Evolutionary conservation across 2,113 vertebrate genomes (phyloP), one percentile per base, ranked within the genome.

Genomic region (Machaerirhynchus nigripectus): DNA sequence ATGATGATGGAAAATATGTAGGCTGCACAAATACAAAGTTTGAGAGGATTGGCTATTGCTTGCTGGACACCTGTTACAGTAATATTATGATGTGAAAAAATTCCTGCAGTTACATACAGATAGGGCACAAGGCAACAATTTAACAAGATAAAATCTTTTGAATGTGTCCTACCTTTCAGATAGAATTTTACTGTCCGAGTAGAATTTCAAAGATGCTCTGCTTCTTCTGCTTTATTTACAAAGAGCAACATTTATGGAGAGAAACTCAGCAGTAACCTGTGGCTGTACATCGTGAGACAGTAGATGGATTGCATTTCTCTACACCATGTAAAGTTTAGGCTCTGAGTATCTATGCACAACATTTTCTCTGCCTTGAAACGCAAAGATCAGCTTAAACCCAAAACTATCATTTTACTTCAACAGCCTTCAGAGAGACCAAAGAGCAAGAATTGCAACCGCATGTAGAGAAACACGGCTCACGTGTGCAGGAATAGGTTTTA

Each of bases 111-210:
- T 80, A 55, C n/a, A 82, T 39, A 44, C 15, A 68, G 69, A 80
- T 27, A 78, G 61, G 49, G 60, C 21, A 39, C 4, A 3, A 84
- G n/a, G 37, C 28, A 94, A 87, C 12, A 96, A 49, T 56, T 84
- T 94, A 91, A 60, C 61, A 60, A 53, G 70, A 65, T 42, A 57
- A 84, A 79, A 87, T 87, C 61, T 87, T 91, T 50, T 73, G 30
- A 49, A 82, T 68, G 53, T 26, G 39, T 42, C 30, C 69, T 92
- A 14, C 47, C 74, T 64, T 94, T 91, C 65, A 85, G 79, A 64
- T 0, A 64, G 35, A 89, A 73, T 91, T 93, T 92, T 57, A 39
- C 30, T 69, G 26, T 61, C 57, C 3, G 5, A 63, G 21, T 33
- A 23, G 46, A 76, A 69, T 76, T 80, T 80, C 53, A 46, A 23